A percentile compares a stretch with the other conserved stretches of the same genome.
phyloP scores from a whole-genome alignment of 1,140 invertebrate species.

The Pachyrhynchus sulphureomaculatus region DNA sequence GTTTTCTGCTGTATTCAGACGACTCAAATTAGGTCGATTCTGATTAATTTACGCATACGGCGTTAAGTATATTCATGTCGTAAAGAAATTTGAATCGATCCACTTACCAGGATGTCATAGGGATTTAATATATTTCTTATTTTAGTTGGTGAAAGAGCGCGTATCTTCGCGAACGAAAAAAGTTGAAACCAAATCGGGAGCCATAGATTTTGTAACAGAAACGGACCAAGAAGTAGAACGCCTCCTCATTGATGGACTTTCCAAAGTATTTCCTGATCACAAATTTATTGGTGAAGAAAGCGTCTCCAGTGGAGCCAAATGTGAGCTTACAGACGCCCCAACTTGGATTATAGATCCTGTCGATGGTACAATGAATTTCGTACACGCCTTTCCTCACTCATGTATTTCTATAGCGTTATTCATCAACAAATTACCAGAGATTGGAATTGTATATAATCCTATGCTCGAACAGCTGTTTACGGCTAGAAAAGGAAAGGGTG shows the following conservation, averaged over 20 bases:
- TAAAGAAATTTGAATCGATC: neutral
- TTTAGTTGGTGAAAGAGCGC: conserved; percentile 69
- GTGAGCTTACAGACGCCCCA: conserved; percentile 80
- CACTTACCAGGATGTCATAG: too few relatives aligned
- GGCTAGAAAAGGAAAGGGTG: conserved; percentile 81
- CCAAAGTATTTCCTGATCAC: conserved; percentile 79
- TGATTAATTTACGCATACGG: neutral
- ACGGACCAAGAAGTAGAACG: conserved; percentile 92
- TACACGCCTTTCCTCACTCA: conserved; percentile 80
- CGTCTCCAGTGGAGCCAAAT: conserved; percentile 67
- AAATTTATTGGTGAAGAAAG: conserved; percentile 97
- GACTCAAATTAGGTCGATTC: neutral
- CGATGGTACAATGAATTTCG: conserved; percentile 93
- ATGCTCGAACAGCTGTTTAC: conserved; percentile 84
- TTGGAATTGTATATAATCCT: conserved; percentile 91
- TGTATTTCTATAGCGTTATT: conserved; percentile 79
- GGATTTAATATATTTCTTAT: conserved; percentile 27
- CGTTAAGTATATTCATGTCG: neutral
- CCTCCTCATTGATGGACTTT: conserved; percentile 77
- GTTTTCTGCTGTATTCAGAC: neutral
- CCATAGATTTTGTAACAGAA: conserved; percentile 95
- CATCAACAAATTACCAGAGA: conserved; percentile 68
- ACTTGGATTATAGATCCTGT: conserved; percentile 99
- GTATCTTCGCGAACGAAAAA: conserved; percentile 69
- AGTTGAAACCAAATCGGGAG: conserved; percentile 76